Evolutionary conservation across 2,888 invertebrate genomes (phyloP).

Genomic region (Blastobasis adustella): DNA sequence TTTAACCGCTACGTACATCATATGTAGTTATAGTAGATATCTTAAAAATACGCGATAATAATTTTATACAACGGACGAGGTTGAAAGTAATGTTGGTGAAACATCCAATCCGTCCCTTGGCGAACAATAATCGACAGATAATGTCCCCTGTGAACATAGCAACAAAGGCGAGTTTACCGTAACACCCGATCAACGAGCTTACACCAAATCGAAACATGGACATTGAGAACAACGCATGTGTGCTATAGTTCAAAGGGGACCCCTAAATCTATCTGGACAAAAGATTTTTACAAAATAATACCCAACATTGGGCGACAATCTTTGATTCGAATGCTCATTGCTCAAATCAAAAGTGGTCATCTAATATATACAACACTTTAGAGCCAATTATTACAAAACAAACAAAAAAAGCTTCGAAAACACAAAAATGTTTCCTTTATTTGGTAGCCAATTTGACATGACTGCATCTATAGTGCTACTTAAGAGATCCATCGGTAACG

Average conservation of each 20-base stretch:
- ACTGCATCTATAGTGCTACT: slow-evolving; percentile 48
- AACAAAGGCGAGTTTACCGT: too few species aligned
- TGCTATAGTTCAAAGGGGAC: slow-evolving; percentile 28
- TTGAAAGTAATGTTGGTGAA: slow-evolving; percentile 31
- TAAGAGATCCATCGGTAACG: slow-evolving; percentile 73
- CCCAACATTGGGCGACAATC: slow-evolving; percentile 37
- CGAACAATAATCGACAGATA: slow-evolving; percentile 25
- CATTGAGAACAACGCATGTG: slow-evolving; percentile 8
- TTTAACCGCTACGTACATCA: slow-evolving; percentile 71
- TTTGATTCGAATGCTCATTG: slow-evolving; percentile 31
- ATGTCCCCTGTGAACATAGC: too few species aligned
- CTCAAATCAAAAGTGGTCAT: slow-evolving; percentile 35
- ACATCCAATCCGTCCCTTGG: slow-evolving; percentile 7
- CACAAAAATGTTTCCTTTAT: slow-evolving; percentile 43
- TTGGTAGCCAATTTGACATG: slow-evolving; percentile 53
- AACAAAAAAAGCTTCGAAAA: slow-evolving; percentile 32
- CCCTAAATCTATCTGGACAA: slow-evolving; percentile 53
- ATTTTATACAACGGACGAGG: slow-evolving; percentile 68
- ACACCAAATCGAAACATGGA: slow-evolving; percentile 8
- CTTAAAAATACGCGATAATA: slow-evolving; percentile 64
- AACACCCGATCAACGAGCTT: neutral
- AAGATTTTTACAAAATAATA: slow-evolving; percentile 48
- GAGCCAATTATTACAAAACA: slow-evolving; percentile 54
- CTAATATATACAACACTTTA: slow-evolving; percentile 59
- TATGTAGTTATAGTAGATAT: slow-evolving; percentile 62